These are phyloP conservation scores for Peromyscus maniculatus DNA, from an alignment of 2,113 vertebrate species.

Conservation along the genomic window DNA sequence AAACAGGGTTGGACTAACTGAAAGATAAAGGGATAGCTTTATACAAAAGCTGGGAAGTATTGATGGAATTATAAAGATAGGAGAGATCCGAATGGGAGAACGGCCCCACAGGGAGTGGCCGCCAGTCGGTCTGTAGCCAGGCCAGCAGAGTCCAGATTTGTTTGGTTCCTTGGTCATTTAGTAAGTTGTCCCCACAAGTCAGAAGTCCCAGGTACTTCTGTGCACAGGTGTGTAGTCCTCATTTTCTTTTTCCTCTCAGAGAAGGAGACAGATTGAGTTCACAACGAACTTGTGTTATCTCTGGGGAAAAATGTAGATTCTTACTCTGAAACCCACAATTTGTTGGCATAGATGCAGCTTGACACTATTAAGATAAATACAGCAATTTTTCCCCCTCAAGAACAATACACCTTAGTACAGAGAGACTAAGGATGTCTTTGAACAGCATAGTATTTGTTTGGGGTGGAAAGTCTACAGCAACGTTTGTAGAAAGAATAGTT, in stretches of 20 bases:
- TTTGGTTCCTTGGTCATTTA: background rate
- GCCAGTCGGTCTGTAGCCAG: background rate
- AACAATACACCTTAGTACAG: background rate
- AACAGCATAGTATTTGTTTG: background rate
- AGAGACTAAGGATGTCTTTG: background rate
- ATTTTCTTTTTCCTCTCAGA: background rate
- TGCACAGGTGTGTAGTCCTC: background rate
- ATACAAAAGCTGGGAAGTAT: background rate
- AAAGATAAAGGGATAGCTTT: background rate
- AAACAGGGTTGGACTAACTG: background rate
- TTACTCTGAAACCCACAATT: background rate
- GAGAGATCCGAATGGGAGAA: background rate
- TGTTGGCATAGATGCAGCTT: background rate
- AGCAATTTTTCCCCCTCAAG: background rate
- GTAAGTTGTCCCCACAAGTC: background rate
- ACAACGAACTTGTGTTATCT: constrained; percentile 13
- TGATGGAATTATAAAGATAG: background rate
- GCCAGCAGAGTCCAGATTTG: background rate
- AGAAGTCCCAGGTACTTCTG: background rate
- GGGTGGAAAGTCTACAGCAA: background rate
- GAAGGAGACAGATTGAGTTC: background rate
- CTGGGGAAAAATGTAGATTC: background rate
- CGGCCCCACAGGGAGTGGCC: too few relatives aligned
- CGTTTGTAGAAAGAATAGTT: background rate
- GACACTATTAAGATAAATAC: background rate